Percentiles rank a stretch among this genome's conserved stretches.
Conservation (phyloP, 2,888 invertebrate genomes). For the Meloe dianella region DNA sequence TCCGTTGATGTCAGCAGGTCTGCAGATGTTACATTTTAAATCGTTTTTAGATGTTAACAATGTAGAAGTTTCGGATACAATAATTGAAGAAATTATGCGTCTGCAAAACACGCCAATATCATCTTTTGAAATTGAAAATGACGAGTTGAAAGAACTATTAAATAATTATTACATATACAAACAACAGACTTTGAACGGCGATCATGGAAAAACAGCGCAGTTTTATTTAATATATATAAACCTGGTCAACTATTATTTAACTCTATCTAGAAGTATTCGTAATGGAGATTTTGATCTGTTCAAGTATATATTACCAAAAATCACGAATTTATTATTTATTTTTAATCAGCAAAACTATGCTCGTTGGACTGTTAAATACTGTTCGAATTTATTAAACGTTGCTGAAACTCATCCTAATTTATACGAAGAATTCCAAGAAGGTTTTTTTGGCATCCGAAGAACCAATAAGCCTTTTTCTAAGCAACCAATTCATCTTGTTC, state of each 20-base stretch:
- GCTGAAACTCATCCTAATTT: too few relatives aligned
- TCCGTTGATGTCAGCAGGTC: neutral
- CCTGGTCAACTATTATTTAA: constrained; percentile 42
- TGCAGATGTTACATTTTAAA: neutral
- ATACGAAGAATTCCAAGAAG: neutral
- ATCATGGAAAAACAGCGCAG: constrained; percentile 29
- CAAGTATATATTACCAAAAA: constrained; percentile 38
- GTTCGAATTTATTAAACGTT: neutral
- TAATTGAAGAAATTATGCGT: too few relatives aligned
- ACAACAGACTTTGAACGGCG: constrained; percentile 11
- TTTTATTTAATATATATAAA: constrained; percentile 37
- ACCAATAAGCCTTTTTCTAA: constrained; percentile 43
- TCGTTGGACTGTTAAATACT: neutral
- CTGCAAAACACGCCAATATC: too few relatives aligned
- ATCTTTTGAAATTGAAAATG: too few relatives aligned
- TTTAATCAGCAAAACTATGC: neutral
- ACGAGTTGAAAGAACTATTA: too few relatives aligned
- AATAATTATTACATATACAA: neutral
- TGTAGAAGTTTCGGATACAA: too few relatives aligned
- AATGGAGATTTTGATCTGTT: constrained; percentile 37
- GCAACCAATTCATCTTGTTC: constrained; percentile 37
- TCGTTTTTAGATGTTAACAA: neutral
- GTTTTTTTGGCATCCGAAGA: constrained; percentile 23
- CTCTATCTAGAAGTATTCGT: constrained; percentile 42
- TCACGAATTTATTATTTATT: too few relatives aligned